phyloP scores from a whole-genome alignment of 2,888 invertebrate species.

The Priapulus caudatus region DNA sequence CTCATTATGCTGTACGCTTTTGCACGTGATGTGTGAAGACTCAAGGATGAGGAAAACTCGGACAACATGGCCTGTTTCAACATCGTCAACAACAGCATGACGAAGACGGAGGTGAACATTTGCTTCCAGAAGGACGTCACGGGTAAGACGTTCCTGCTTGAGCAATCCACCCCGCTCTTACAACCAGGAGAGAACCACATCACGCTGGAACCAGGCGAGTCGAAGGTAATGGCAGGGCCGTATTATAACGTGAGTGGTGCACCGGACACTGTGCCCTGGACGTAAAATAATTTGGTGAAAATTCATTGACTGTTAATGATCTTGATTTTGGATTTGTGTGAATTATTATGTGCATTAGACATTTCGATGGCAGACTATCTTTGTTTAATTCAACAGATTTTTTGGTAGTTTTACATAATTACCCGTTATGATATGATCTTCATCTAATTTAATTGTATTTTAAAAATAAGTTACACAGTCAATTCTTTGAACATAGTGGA shows the following conservation, averaged over 20 bases:
- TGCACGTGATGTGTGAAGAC: too few relatives aligned
- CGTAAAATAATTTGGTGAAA: neutral
- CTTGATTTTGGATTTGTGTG: too few relatives aligned
- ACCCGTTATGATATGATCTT: too few relatives aligned
- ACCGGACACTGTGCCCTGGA: neutral
- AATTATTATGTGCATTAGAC: too few relatives aligned
- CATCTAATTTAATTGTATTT: too few relatives aligned
- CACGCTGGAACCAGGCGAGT: slow-evolving; percentile 36
- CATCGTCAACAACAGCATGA: slow-evolving; percentile 36
- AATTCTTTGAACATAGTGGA: too few relatives aligned
- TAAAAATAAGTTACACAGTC: too few relatives aligned
- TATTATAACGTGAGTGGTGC: neutral
- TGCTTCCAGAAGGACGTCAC: slow-evolving; percentile 38
- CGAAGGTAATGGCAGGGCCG: slow-evolving; percentile 22
- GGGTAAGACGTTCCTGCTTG: slow-evolving; percentile 36
- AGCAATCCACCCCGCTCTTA: slow-evolving; percentile 37
- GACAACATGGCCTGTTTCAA: slow-evolving; percentile 37
- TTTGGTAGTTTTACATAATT: too few relatives aligned
- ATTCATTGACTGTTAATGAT: neutral
- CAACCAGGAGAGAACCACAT: too few relatives aligned
- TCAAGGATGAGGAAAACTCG: slow-evolving; percentile 34
- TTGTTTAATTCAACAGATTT: too few relatives aligned
- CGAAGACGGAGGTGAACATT: slow-evolving; percentile 38
- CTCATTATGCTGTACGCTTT: too few relatives aligned
- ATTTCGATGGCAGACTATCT: too few relatives aligned